Base-by-base conservation (phyloP, 2,797 vertebrate species). In the Anabas testudineus region DNA sequence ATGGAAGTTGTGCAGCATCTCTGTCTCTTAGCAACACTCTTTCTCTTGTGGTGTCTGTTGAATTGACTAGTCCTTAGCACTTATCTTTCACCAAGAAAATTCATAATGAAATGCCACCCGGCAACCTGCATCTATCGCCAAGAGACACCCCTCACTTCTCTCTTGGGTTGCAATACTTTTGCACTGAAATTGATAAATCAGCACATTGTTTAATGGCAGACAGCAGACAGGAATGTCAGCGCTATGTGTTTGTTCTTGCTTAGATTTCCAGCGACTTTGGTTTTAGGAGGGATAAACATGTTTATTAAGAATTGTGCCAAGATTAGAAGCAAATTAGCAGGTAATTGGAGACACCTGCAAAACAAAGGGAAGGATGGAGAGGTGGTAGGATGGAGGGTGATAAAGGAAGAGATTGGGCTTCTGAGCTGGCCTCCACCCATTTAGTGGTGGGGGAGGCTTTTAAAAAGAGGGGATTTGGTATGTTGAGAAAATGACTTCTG, bases 21-120 rank as follows among this genome's bases (percentile, higher is more conserved):
- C 95, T 88, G 97, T 99, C 96, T 97, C 97, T 96, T 98, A 98
- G 97, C 97, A 98, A 99, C 97, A 94, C 95, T 93, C 95, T 88
- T 94, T 95, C 94, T 93, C 95, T 95, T 93, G 95, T 93, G 95
- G 94, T 95, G 94, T 90, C 92, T 90, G 94, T 94, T 95, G 96
- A 95, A 96, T 94, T 95, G 95, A 96, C 95, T 96, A 96, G 94
- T 97, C 95, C 94, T 95, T 94, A 94, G 95, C 95, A 95, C 96
- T 98, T 95, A 95, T 97, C 95, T 96, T 95, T 96, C 95, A 96
- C 92, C 94, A 93, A 94, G 94, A 95, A 87, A 91, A 94, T 95
- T 95, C 94, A 96, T 95, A 96, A 97, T 97, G 95, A 96, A 97
- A 98, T 96, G 95, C 95, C 95, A 96, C 95, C 95, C 94, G 92